phyloP scores from a whole-genome alignment of 2,797 vertebrate genomes.

The Galaxias olidus region DNA sequence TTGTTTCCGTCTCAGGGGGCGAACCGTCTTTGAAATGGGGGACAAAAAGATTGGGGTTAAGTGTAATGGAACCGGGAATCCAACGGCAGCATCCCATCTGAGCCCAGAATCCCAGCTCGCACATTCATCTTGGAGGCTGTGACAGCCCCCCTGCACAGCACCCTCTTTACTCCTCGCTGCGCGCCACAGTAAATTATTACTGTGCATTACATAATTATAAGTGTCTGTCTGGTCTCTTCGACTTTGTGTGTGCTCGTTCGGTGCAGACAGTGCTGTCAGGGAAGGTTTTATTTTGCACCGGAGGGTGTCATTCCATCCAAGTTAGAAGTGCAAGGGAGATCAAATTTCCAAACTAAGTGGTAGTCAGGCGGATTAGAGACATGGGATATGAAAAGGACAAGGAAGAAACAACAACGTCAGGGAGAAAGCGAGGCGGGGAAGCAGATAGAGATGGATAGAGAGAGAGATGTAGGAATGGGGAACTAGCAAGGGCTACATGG shows the following conservation, averaged over 20 bases:
- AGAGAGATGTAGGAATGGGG: too few relatives aligned
- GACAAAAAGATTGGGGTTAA: background rate
- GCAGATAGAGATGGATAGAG: too few relatives aligned
- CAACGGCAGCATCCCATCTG: background rate
- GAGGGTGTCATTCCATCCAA: background rate
- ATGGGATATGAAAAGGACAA: too few relatives aligned
- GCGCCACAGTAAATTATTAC: slow-evolving; percentile 56
- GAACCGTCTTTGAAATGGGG: background rate
- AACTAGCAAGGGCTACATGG: too few relatives aligned
- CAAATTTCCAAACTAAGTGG: background rate
- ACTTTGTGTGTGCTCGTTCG: background rate
- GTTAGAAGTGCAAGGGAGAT: background rate
- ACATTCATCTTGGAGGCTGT: background rate
- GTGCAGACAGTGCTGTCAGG: background rate
- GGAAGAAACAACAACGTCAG: too few relatives aligned
- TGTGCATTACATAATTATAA: slow-evolving; percentile 51
- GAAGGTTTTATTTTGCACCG: background rate
- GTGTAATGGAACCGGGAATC: slow-evolving; percentile 5
- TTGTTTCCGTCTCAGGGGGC: background rate
- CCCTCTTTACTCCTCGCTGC: slow-evolving; percentile 29
- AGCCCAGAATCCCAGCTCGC: too few relatives aligned
- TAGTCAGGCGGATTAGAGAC: too few relatives aligned
- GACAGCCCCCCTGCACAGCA: slow-evolving; percentile 7
- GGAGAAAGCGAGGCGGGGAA: too few relatives aligned
- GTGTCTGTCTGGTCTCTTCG: background rate